Evolutionary conservation across 2,888 invertebrate genomes (phyloP), one percentile per base, ranked within the genome.

Genomic region (Cephus nigrinus): DNA sequence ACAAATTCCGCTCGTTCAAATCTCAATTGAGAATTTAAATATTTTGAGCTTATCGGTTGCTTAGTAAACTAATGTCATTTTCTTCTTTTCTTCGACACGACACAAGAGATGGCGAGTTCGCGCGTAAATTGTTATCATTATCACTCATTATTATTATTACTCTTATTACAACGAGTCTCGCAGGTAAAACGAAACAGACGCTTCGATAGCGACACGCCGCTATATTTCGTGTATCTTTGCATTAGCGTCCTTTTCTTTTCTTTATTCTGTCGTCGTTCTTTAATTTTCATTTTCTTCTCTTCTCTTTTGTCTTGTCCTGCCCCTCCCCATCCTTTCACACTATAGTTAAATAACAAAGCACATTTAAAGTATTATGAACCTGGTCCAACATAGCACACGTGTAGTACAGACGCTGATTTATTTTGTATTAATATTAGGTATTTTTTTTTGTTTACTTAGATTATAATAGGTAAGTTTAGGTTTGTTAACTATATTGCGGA

Each of bases 361-460:
- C 84, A 85, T 86, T 84, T 80, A 82, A 88, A 84, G 81, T 82
- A 84, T 85, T 55, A 87, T 86, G 84, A 85, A 86, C 84, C 86
- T 87, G 87, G 87, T 87, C 86, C 87, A 85, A 86, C 84, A 88
- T 87, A 89, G 86, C 84, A 88, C 86, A 87, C 86, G 85, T 86
- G 83, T 87, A 85, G 83, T 87, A 88, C 84, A 88, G 85, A 86
- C 85, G 87, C 80, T 85, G 82, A 86, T 86, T 85, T 84, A 83
- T 84, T 84, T 84, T 79, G 79, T 82, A 81, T 84, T 83, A 84
- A 82, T 86, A 82, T 84, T 85, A 84, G 83, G 80, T 86, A 86
- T 83, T 86, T 84, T 80, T 55, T 15, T 40, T 40, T 2, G 82
- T 84, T 82, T 85, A 82, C 83, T 86, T 85, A 85, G 82, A 85